A percentile compares a stretch with the other conserved stretches of the same genome.
Evolutionary conservation across 2,797 vertebrate species (phyloP).

Genomic region (Manis crassicaudata): DNA sequence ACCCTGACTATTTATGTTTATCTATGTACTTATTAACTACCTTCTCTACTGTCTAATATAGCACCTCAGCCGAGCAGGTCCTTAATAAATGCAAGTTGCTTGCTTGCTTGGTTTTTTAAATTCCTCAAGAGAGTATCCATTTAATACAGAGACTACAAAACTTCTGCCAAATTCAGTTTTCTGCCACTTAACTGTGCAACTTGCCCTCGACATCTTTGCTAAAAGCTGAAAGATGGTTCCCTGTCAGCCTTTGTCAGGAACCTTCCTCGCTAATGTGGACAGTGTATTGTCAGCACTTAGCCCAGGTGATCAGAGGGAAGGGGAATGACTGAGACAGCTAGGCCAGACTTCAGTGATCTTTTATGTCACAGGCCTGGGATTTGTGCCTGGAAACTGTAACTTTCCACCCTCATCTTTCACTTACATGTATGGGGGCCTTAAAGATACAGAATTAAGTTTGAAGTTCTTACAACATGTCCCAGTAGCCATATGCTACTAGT

Average conservation of each 20-base stretch:
- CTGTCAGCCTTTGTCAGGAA: background rate
- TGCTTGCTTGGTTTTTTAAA: background rate
- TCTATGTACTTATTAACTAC: background rate
- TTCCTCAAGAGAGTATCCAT: background rate
- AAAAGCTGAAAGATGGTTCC: background rate
- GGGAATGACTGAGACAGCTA: background rate
- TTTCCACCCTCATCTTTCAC: background rate
- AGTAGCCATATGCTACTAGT: background rate
- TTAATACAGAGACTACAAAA: background rate
- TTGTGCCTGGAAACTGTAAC: background rate
- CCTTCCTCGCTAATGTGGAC: background rate
- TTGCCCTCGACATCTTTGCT: background rate
- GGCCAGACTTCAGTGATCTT: background rate
- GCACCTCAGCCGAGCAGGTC: background rate
- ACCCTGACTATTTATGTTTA: background rate
- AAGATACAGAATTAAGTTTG: background rate
- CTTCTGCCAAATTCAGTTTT: background rate
- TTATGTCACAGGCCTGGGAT: background rate
- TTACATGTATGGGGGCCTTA: background rate
- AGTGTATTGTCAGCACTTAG: background rate
- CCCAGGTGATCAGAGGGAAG: background rate
- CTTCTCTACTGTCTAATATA: background rate
- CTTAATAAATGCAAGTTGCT: background rate
- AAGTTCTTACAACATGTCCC: background rate
- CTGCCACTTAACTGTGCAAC: background rate